Evolutionary conservation across 2,113 vertebrate species (phyloP).

Genomic region (Colinus virginianus): DNA sequence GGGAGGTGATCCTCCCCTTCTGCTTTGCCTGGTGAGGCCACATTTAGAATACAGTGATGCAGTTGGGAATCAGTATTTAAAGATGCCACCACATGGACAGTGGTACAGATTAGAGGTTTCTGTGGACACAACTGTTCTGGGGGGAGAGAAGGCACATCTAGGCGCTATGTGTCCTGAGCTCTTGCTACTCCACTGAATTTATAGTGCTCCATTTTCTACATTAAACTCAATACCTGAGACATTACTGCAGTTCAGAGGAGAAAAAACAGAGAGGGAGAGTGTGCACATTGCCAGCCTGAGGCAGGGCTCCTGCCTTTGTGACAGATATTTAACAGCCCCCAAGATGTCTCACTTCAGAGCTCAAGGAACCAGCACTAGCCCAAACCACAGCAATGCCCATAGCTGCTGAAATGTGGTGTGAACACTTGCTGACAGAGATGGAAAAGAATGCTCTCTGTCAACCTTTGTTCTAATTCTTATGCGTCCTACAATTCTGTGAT

Average conservation of each 20-base stretch:
- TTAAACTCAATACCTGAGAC: neutral
- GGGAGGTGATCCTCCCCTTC: no score
- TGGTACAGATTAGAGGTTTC: neutral
- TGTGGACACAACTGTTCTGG: neutral
- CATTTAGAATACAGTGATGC: neutral
- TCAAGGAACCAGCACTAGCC: neutral
- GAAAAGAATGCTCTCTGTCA: neutral
- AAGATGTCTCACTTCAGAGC: accelerated
- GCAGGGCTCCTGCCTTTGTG: neutral
- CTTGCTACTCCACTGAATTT: neutral
- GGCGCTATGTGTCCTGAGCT: neutral
- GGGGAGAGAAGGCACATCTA: neutral
- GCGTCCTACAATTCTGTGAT: no score
- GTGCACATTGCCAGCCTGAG: neutral
- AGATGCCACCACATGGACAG: accelerated
- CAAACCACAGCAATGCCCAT: accelerated
- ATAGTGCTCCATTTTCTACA: neutral
- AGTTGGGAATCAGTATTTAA: neutral
- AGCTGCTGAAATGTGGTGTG: neutral
- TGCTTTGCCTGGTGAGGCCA: no score
- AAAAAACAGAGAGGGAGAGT: neutral
- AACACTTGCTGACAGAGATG: neutral
- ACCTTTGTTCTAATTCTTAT: neutral
- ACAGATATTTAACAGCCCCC: neutral
- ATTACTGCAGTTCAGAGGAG: neutral